Conservation (phyloP, 2,113 vertebrate species). For the Herpetotheres cachinnans region DNA sequence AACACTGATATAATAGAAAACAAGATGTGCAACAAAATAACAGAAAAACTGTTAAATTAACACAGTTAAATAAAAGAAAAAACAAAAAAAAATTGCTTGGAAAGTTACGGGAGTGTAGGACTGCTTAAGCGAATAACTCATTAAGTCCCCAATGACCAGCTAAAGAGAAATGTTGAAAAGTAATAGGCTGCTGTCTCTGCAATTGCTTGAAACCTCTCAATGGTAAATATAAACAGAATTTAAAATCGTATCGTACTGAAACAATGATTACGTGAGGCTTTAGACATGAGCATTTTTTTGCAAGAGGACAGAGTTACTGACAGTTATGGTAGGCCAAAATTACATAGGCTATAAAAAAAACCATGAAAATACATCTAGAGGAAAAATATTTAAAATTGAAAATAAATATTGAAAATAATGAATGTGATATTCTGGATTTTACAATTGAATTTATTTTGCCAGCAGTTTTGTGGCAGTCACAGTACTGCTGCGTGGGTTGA, state of each 20-base stretch:
- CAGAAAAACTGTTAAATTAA: not conserved
- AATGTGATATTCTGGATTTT: not conserved
- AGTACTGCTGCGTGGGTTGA: not conserved
- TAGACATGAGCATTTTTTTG: not conserved
- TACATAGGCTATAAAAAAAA: fast-evolving
- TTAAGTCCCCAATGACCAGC: not conserved
- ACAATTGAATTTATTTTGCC: not conserved
- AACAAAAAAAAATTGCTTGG: not conserved
- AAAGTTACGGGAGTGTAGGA: not conserved
- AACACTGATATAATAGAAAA: not conserved
- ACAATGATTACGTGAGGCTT: not conserved
- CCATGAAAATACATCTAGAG: not conserved
- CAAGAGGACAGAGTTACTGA: not conserved
- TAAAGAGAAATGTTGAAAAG: not conserved
- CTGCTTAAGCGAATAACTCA: not conserved
- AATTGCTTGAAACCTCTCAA: not conserved
- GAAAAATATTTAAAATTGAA: not conserved
- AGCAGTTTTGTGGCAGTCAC: not conserved
- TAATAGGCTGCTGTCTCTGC: not conserved
- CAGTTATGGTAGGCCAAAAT: not conserved
- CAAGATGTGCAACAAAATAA: not conserved
- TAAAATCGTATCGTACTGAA: not conserved
- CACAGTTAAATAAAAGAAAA: not conserved
- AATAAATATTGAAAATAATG: not conserved
- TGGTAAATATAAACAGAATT: not conserved